Conservation (phyloP, 2,888 invertebrate species). For the Andrena flavipes region DNA sequence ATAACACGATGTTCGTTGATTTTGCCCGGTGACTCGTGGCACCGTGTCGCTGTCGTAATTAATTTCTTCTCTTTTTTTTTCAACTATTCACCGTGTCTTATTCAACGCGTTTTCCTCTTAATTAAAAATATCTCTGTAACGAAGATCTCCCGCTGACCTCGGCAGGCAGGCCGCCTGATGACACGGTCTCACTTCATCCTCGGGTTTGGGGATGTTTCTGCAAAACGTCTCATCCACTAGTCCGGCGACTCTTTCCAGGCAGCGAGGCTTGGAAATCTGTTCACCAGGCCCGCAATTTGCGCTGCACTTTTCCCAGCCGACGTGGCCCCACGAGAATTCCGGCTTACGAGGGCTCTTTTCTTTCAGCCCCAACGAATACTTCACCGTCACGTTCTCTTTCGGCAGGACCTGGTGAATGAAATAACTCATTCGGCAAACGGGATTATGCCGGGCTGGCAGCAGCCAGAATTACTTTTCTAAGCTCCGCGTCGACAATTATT, state of each 20-base stretch:
- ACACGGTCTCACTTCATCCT: constrained; percentile 84
- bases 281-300: constrained; percentile 86
- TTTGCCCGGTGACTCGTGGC: not conserved
- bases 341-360: constrained; percentile 83
- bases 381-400: constrained; percentile 72
- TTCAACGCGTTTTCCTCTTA: not conserved
- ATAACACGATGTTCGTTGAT: not conserved
- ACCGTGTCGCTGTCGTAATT: not conserved
- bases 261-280: constrained; percentile 83
- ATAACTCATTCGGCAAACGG: constrained; percentile 10
- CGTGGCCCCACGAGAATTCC: constrained; percentile 85
- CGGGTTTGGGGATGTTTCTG: constrained; percentile 73
- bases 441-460: not conserved
- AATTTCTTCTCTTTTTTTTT: not conserved
- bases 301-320: constrained; percentile 86
- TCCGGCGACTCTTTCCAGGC: constrained; percentile 85
- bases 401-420: constrained; percentile 62
- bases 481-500: not conserved
- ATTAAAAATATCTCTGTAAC: constrained; percentile 34
- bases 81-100: not conserved
- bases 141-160: constrained; percentile 62
- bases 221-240: constrained; percentile 85
- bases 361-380: constrained; percentile 72
- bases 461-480: constrained; percentile 8
- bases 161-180: constrained; percentile 85